Base-by-base conservation (phyloP, 2,888 invertebrate genomes). In the Synergus gifuensis region DNA sequence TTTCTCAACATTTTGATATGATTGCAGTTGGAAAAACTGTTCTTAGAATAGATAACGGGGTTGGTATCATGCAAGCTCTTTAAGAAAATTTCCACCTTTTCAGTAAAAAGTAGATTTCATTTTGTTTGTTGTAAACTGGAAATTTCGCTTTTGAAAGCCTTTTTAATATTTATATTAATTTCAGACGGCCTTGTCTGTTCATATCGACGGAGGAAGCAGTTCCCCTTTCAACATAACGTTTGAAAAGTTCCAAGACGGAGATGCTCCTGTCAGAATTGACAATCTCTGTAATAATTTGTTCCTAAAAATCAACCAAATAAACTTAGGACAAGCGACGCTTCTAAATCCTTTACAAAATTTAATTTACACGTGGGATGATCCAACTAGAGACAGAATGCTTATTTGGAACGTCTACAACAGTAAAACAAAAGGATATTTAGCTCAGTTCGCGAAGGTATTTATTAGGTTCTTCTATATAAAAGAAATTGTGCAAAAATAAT, bases 321-420 rank as follows among this genome's bases (percentile, higher is more conserved):
- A 93, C 85, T 85, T 94, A 89, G 93, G 93, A 36, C 94, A 95
- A 92, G 96, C 96, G 67, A 96, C 96, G 0, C 92, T 97, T 42
- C 91, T 97, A 73, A 96, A 95, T 87, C 96, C 97, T 0, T 95
- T 95, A 85, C 95, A 97, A 91, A 95, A 96, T 12, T 93, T 97
- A 88, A 91, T 97, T 54, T 97, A 97, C 89, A 97, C 97, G 0
- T 97, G 97, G 97, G 97, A 97, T 87, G 97, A 97, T 90, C 97
- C 97, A 0, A 94, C 94, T 0, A 95, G 95, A 78, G 95, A 95
- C 16, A 93, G 96, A 81, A 94, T 94, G 76, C 93, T 97, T 2
- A 93, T 96, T 85, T 97, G 97, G 97, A 97, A 97, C 89, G 95
- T 96, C 16, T 97, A 97, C 90, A 96, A 96, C 86, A 95, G 96